A percentile compares a stretch with the other conserved stretches of the same genome.
These are phyloP conservation scores for Seriola dumerili DNA, from an alignment of 2,113 vertebrate species.

Conservation along the genomic window DNA sequence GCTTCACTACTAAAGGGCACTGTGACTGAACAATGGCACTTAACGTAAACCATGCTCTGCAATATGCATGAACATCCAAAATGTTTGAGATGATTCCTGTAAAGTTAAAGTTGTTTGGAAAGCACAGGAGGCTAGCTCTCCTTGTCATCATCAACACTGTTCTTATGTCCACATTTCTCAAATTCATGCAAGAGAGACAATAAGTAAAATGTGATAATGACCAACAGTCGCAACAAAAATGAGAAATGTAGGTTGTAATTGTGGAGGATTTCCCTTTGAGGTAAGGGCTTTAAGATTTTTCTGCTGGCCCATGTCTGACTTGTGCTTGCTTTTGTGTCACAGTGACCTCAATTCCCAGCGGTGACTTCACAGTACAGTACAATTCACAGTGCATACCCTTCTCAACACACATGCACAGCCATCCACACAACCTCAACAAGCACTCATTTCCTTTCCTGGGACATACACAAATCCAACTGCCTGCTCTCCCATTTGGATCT, in stretches of 20 bases:
- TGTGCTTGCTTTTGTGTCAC: slow-evolving; percentile 15
- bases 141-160: neutral
- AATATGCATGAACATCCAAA: no score
- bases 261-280: neutral
- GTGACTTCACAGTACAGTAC: slow-evolving; percentile 11
- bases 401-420: slow-evolving; percentile 7
- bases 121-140: neutral
- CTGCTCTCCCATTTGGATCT: slow-evolving; percentile 24
- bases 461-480: neutral
- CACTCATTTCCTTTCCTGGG: slow-evolving; percentile 20
- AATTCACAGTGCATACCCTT: slow-evolving; percentile 18
- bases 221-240: neutral
- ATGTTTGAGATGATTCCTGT: neutral
- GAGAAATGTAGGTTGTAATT: neutral
- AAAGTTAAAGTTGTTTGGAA: neutral
- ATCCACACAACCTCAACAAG: slow-evolving; percentile 7
- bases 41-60: no score
- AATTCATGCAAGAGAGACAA: neutral
- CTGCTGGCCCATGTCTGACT: neutral
- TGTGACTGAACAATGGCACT: no score
- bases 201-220: neutral
- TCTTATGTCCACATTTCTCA: neutral
- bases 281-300: neutral
- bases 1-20: no score
- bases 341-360: slow-evolving; percentile 15